A percentile compares a stretch with the other conserved stretches of the same genome.
Conservation (phyloP, 1,140 invertebrate genomes). For the Rhysida immarginata region DNA sequence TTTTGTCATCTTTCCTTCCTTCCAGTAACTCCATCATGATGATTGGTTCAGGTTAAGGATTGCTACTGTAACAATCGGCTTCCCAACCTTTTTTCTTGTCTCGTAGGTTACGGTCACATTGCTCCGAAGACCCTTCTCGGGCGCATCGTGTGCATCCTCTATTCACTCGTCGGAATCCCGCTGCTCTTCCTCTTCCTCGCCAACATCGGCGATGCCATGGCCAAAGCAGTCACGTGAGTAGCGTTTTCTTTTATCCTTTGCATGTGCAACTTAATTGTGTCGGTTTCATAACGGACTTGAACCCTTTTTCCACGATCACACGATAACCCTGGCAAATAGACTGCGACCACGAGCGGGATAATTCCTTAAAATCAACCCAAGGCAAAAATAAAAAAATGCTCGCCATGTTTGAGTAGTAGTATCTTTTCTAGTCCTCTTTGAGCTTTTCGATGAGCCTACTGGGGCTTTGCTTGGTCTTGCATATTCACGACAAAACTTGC, state of each 20-base stretch:
- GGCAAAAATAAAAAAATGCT: too few species aligned
- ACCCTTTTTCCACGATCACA: too few species aligned
- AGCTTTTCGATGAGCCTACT: too few species aligned
- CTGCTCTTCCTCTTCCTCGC: conserved; percentile 24
- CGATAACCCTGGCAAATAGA: too few species aligned
- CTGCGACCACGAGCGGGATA: too few species aligned
- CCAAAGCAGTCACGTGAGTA: conserved; percentile 28
- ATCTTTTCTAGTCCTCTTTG: too few species aligned
- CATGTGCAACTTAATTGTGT: neutral
- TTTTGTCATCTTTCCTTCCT: neutral
- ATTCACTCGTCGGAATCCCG: conserved; percentile 24
- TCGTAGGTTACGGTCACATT: conserved; percentile 27
- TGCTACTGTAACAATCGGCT: neutral
- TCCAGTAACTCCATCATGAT: neutral
- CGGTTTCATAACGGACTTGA: too few species aligned
- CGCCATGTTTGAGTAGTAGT: too few species aligned
- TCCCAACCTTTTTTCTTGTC: neutral
- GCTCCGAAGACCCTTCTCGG: conserved; percentile 22
- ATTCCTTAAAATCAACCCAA: too few species aligned
- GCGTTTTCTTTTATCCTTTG: neutral
- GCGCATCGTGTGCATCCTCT: conserved; percentile 22
- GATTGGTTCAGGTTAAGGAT: neutral
- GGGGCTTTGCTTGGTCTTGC: too few species aligned
- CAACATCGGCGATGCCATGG: conserved; percentile 25
- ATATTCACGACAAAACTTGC: too few species aligned